These are phyloP conservation scores for Xiphydria camelus DNA, from an alignment of 2,888 invertebrate species.

Conservation along the genomic window DNA sequence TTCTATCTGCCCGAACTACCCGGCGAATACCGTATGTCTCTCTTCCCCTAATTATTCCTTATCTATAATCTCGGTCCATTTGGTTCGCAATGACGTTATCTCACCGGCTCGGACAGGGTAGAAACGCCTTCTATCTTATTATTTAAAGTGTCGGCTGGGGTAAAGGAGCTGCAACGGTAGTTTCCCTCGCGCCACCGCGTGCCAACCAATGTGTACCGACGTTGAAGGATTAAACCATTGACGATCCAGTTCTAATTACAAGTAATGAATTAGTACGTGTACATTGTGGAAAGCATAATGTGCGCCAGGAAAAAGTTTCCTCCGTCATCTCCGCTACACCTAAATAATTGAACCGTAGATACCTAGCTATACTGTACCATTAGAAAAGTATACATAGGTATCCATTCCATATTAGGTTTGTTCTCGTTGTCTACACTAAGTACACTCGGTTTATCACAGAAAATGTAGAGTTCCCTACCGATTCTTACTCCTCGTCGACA, in stretches of 20 bases:
- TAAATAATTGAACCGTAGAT: too few relatives aligned
- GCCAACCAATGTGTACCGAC: conserved; percentile 31
- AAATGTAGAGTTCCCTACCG: too few relatives aligned
- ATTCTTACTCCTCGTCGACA: too few relatives aligned
- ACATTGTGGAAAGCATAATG: conserved; percentile 23
- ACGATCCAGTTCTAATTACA: conserved; percentile 56
- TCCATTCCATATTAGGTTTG: too few relatives aligned
- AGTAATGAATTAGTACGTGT: conserved; percentile 54
- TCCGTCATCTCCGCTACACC: too few relatives aligned
- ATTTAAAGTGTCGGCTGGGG: conserved; percentile 52
- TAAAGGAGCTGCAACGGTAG: conserved; percentile 45
- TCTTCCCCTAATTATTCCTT: conserved; percentile 55
- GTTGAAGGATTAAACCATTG: conserved; percentile 56
- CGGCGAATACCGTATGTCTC: conserved; percentile 39
- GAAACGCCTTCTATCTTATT: conserved; percentile 52
- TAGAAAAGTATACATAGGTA: too few relatives aligned
- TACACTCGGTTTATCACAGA: too few relatives aligned
- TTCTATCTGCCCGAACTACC: conserved; percentile 16
- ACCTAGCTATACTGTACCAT: too few relatives aligned
- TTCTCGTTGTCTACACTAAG: too few relatives aligned
- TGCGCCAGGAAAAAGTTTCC: too few relatives aligned
- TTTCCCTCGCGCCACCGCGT: conserved; percentile 31
- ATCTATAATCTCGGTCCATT: conserved; percentile 57
- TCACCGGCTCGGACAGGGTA: conserved; percentile 36
- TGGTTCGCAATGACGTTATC: conserved; percentile 56